phyloP scores from a whole-genome alignment of 2,113 vertebrate genomes.

The Atractosteus spatula region DNA sequence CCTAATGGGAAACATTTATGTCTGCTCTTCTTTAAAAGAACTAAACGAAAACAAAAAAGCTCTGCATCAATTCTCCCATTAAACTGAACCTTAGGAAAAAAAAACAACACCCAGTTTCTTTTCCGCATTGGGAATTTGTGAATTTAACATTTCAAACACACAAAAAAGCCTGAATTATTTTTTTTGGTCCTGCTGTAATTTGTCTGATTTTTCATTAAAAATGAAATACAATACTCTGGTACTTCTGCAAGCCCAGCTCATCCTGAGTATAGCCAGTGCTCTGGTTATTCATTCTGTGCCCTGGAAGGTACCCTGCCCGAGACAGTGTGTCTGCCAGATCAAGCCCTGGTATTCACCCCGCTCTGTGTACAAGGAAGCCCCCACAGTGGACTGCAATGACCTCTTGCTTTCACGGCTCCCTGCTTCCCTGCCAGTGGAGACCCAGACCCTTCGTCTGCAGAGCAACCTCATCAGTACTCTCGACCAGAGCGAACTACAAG shows the following conservation, averaged over 20 bases:
- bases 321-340: slow-evolving; percentile 82
- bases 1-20: too few relatives aligned
- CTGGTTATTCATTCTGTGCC: slow-evolving; percentile 72
- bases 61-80: slow-evolving; percentile 4
- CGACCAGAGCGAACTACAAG: slow-evolving; percentile 62
- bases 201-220: slow-evolving; percentile 13
- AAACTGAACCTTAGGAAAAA: slow-evolving; percentile 10
- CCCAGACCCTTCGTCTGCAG: slow-evolving; percentile 85
- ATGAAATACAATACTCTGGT: slow-evolving; percentile 34
- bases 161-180: background rate
- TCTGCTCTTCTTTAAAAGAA: too few relatives aligned
- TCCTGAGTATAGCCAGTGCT: slow-evolving; percentile 64
- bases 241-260: slow-evolving; percentile 55
- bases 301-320: slow-evolving; percentile 80
- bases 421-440: slow-evolving; percentile 62
- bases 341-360: slow-evolving; percentile 89
- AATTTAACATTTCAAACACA: background rate
- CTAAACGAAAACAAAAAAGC: background rate
- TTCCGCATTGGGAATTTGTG: background rate
- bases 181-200: background rate
- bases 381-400: slow-evolving; percentile 90
- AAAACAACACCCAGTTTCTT: background rate
- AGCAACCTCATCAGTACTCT: slow-evolving; percentile 79
- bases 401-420: slow-evolving; percentile 76
- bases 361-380: slow-evolving; percentile 81